Conservation (phyloP, 2,888 invertebrate genomes). For the Keiferia lycopersicella region DNA sequence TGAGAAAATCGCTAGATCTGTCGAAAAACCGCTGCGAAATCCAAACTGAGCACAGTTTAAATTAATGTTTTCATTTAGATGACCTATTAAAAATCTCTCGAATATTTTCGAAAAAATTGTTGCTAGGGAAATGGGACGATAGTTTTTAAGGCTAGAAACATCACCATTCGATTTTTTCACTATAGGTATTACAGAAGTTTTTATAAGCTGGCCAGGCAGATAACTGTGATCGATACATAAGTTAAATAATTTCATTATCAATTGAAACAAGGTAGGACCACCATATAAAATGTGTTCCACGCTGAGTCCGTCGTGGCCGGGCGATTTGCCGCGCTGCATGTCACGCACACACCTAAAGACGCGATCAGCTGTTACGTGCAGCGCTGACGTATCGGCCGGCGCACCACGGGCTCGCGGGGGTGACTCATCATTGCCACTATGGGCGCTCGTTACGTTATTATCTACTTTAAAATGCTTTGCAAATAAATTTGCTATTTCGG, state of each 20-base stretch:
- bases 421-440: neutral
- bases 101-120: conserved; percentile 2
- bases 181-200: conserved; percentile 3
- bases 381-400: neutral
- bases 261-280: neutral
- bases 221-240: conserved; percentile 5
- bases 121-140: neutral
- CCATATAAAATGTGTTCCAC: neutral
- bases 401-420: neutral
- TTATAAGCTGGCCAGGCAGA: neutral
- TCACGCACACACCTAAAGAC: neutral
- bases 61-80: neutral
- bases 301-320: conserved; percentile 11
- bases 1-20: neutral
- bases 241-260: neutral
- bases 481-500: neutral
- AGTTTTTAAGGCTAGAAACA: conserved; percentile 2
- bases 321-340: conserved; percentile 8
- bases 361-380: neutral
- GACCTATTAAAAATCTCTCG: neutral
- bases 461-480: neutral
- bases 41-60: neutral
- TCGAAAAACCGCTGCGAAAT: neutral
- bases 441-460: neutral
- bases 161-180: neutral